phyloP scores from a whole-genome alignment of 2,113 vertebrate genomes.

The Ciconia stormi region DNA sequence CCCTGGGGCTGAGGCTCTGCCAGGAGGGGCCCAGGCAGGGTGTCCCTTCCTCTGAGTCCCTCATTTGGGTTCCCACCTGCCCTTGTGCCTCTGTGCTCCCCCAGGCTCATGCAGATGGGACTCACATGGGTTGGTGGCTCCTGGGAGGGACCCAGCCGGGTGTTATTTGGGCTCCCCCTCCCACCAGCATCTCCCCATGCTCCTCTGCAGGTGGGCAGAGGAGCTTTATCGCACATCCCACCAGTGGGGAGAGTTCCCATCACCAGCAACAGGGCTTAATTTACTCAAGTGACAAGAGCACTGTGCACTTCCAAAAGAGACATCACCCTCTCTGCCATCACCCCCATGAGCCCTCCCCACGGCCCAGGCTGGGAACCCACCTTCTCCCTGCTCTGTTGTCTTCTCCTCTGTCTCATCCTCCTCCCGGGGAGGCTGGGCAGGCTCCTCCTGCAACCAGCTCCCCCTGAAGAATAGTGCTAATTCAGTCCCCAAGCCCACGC shows the following conservation, averaged over 20 bases:
- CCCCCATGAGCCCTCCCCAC: not conserved
- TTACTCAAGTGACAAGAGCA: not conserved
- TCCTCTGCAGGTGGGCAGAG: not conserved
- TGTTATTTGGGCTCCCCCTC: not conserved
- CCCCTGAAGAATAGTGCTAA: not conserved
- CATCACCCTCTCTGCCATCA: not conserved
- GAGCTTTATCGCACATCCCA: not conserved
- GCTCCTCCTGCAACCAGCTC: not conserved
- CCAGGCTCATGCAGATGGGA: no score
- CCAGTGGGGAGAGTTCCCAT: not conserved
- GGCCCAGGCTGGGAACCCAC: not conserved
- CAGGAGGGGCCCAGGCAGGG: no score
- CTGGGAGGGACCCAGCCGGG: not conserved
- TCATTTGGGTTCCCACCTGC: no score
- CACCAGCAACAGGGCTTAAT: not conserved
- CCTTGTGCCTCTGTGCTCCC: not conserved
- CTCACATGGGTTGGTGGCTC: not conserved
- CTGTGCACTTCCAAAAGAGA: not conserved
- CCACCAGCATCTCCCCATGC: not conserved
- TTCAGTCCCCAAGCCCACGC: not conserved
- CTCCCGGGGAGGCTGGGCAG: not conserved
- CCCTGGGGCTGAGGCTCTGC: not conserved
- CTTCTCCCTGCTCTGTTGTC: not conserved
- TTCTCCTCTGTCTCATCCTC: not conserved
- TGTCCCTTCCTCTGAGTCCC: not conserved